Conservation (phyloP, 2,888 invertebrate species). For the Drosophila conformis region DNA sequence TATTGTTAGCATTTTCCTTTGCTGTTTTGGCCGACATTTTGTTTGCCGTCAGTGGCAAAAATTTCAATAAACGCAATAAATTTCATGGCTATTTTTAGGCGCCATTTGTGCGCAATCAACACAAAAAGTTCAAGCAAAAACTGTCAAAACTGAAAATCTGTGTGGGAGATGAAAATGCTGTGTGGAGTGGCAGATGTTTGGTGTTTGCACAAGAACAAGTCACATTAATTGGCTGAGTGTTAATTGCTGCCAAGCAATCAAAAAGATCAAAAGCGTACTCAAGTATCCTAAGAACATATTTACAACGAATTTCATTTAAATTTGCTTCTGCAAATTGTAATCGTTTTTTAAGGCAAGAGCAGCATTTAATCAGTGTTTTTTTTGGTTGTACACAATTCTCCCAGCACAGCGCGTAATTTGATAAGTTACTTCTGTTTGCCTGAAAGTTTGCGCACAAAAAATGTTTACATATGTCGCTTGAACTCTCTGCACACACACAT, state of each 20-base stretch:
- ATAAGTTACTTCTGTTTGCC: background rate
- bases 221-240: constrained; percentile 46
- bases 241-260: constrained; percentile 19
- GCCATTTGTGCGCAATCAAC: constrained; percentile 27
- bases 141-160: background rate
- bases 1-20: constrained; percentile 1
- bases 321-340: background rate
- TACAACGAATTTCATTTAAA: background rate
- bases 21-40: constrained; percentile 42
- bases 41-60: constrained; percentile 45
- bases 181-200: background rate
- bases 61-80: constrained; percentile 70
- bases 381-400: background rate
- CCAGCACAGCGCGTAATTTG: background rate
- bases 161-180: background rate
- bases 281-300: background rate
- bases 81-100: constrained; percentile 68
- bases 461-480: constrained; percentile 13
- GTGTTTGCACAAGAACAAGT: constrained; percentile 12
- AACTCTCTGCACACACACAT: background rate
- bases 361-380: background rate
- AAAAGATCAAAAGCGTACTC: constrained; percentile 8
- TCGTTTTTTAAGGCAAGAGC: background rate
- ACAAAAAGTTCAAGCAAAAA: background rate
- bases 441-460: constrained; percentile 13